Conservation (phyloP, 1,140 invertebrate species). For the Pseudomyrmex cubaensis region DNA sequence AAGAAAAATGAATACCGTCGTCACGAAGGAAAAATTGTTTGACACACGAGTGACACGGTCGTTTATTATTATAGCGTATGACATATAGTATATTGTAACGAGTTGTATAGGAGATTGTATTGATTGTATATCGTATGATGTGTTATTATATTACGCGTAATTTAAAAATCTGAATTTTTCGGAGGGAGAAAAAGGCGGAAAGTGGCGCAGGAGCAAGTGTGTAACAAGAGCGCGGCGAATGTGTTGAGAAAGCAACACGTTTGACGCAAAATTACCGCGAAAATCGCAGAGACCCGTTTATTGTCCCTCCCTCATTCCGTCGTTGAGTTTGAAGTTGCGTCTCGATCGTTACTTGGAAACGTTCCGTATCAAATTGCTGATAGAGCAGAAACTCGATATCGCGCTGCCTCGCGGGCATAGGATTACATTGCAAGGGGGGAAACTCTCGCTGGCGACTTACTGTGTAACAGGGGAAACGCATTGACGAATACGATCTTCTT, state of each 20-base stretch:
- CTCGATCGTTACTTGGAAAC: constrained; percentile 4
- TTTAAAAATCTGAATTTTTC: constrained; percentile 23
- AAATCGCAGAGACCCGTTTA: constrained; percentile 17
- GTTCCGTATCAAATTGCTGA: constrained; percentile 1
- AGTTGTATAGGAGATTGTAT: constrained; percentile 23
- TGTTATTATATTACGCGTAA: constrained; percentile 12
- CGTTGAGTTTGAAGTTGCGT: constrained; percentile 41
- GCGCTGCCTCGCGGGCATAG: too few species aligned
- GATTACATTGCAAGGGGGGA: neutral
- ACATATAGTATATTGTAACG: constrained; percentile 48
- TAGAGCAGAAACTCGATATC: neutral
- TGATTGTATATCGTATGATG: neutral
- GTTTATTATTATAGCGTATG: constrained; percentile 42
- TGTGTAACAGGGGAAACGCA: neutral
- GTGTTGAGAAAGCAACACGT: too few species aligned
- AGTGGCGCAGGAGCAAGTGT: too few species aligned
- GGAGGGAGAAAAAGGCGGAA: neutral
- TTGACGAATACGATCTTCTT: constrained; percentile 26
- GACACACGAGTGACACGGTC: neutral
- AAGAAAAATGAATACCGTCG: neutral
- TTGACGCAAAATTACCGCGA: constrained; percentile 11
- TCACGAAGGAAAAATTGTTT: constrained; percentile 21
- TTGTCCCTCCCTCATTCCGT: neutral
- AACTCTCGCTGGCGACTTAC: neutral
- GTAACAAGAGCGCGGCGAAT: too few species aligned